Evolutionary conservation across 2,888 invertebrate genomes (phyloP).

Genomic region (Eupithecia insigniata): DNA sequence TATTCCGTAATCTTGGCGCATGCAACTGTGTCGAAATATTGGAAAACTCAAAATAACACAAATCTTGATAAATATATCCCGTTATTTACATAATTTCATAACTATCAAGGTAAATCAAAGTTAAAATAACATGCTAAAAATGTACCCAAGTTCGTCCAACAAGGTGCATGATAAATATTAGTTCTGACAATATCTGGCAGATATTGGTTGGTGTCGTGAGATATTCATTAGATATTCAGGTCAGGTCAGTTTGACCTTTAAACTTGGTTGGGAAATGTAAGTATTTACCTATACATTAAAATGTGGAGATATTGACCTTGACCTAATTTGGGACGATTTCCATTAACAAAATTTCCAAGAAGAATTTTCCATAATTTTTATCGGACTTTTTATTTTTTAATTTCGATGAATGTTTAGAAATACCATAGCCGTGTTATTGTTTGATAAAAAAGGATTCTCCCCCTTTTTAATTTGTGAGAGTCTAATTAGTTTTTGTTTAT

Average conservation of each 20-base stretch:
- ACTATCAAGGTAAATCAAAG: background rate
- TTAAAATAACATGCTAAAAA: background rate
- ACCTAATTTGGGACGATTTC: conserved; percentile 24
- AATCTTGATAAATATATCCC: background rate
- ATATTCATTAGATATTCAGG: conserved; percentile 31
- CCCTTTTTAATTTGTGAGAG: background rate
- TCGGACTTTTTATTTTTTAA: background rate
- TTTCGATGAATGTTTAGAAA: background rate
- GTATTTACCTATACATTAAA: background rate
- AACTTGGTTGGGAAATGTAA: conserved; percentile 13
- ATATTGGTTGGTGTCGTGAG: conserved; percentile 30
- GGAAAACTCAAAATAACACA: background rate
- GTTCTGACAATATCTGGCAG: conserved; percentile 15
- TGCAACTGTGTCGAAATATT: background rate
- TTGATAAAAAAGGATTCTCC: background rate
- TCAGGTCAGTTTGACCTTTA: conserved; percentile 30
- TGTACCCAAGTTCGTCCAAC: background rate
- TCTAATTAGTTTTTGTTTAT: background rate
- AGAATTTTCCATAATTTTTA: background rate
- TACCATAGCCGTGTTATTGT: background rate
- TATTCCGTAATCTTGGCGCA: background rate
- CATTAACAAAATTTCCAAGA: background rate
- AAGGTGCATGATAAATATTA: conserved; percentile 10
- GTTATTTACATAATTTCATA: background rate
- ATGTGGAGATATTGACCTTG: conserved; percentile 30